phyloP scores from a whole-genome alignment of 2,113 vertebrate species.

The Megaceryle maxima region DNA sequence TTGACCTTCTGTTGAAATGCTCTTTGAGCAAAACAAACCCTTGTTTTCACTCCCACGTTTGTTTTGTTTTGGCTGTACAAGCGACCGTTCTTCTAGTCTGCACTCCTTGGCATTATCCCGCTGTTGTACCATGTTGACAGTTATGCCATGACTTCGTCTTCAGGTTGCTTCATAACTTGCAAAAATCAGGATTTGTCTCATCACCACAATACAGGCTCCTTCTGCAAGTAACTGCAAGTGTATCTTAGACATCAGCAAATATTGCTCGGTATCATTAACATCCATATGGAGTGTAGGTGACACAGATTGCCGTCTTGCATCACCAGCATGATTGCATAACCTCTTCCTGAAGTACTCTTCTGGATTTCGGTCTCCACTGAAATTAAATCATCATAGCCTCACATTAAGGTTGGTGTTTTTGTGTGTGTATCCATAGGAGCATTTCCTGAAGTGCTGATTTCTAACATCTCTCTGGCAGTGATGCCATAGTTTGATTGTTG shows the following conservation, averaged over 20 bases:
- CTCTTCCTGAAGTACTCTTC: neutral
- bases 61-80: neutral
- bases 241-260: neutral
- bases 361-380: neutral
- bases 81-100: neutral
- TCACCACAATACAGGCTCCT: neutral
- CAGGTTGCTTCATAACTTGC: neutral
- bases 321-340: conserved; percentile 13
- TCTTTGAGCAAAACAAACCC: neutral
- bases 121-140: neutral
- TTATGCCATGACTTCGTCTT: neutral
- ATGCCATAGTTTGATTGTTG: neutral
- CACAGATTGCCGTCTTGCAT: conserved; percentile 33
- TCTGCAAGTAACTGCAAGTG: conserved; percentile 3
- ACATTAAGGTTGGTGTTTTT: neutral
- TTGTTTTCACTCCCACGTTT: neutral
- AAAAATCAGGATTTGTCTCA: neutral
- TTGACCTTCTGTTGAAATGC: neutral
- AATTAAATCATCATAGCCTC: neutral
- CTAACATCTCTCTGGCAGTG: neutral
- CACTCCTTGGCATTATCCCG: neutral
- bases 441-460: neutral
- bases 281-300: conserved; percentile 54
- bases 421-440: neutral
- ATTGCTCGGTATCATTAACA: neutral